Evolutionary conservation across 2,113 vertebrate genomes (phyloP).

Genomic region (Holacanthus passer): DNA sequence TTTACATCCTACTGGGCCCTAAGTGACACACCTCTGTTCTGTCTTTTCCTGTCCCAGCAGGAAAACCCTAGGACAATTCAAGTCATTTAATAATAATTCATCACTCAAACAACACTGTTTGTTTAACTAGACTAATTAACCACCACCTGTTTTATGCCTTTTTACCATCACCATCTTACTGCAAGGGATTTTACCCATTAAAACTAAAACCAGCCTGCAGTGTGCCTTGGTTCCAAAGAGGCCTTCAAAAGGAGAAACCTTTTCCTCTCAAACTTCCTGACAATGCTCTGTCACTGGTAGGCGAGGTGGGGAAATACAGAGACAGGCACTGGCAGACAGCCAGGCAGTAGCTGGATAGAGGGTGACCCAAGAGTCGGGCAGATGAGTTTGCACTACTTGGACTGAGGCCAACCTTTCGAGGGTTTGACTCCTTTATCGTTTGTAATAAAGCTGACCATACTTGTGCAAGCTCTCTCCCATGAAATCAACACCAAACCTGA

Average conservation of each 20-base stretch:
- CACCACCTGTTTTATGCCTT: background rate
- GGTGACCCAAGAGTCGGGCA: constrained; percentile 22
- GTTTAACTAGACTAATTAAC: fast-evolving
- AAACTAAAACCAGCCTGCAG: background rate
- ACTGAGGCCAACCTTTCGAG: constrained; percentile 42
- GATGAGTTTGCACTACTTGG: constrained; percentile 49
- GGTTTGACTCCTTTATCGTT: constrained; percentile 13
- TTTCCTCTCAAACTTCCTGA: constrained; percentile 31
- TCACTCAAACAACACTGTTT: background rate
- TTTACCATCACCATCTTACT: background rate
- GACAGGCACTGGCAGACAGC: constrained; percentile 42
- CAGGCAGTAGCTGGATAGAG: constrained; percentile 37
- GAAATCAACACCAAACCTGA: constrained; percentile 3
- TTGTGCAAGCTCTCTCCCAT: background rate
- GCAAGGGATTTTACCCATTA: background rate
- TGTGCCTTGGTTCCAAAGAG: background rate
- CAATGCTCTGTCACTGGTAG: constrained; percentile 4
- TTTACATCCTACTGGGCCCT: constrained; percentile 29
- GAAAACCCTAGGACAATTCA: constrained; percentile 30
- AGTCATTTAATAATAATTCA: constrained; percentile 9
- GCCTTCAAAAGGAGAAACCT: constrained; percentile 17
- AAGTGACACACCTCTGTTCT: constrained; percentile 8
- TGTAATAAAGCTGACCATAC: constrained; percentile 1
- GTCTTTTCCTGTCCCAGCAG: constrained; percentile 41
- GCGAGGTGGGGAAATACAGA: constrained; percentile 20